phyloP scores from a whole-genome alignment of 1,140 invertebrate genomes.

The Drosophila kikkawai region DNA sequence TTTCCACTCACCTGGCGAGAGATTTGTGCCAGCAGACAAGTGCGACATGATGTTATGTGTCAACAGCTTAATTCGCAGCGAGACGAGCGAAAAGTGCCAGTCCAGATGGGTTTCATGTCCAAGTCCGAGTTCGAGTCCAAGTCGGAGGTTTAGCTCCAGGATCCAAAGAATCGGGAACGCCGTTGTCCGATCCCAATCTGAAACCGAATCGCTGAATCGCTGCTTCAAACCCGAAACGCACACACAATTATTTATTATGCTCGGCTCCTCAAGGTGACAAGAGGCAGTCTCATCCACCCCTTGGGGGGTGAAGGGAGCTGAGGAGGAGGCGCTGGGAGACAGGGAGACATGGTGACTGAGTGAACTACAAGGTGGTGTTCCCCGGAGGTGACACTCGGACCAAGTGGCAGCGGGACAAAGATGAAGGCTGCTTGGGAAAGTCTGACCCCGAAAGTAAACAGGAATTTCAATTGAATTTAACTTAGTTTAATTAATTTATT shows the following conservation, averaged over 20 bases:
- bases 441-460: neutral
- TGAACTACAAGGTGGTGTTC: constrained; percentile 9
- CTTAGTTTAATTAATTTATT: neutral
- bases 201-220: constrained; percentile 10
- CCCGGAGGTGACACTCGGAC: constrained; percentile 17
- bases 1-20: constrained; percentile 82
- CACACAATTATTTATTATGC: constrained; percentile 51
- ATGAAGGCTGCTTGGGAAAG: no score
- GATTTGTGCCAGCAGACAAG: constrained; percentile 81
- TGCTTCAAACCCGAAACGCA: constrained; percentile 33
- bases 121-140: neutral
- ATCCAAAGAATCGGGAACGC: constrained; percentile 19
- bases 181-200: constrained; percentile 73
- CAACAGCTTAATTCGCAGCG: constrained; percentile 81
- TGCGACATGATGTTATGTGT: constrained; percentile 83
- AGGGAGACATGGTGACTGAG: constrained; percentile 9
- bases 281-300: constrained; percentile 1
- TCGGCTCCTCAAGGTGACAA: constrained; percentile 25
- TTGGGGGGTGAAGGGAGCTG: neutral
- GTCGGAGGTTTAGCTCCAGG: neutral
- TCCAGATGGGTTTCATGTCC: constrained; percentile 7
- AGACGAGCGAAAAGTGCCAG: constrained; percentile 42
- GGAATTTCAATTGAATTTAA: neutral
- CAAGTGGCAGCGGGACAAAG: constrained; percentile 10
- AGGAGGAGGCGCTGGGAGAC: neutral